These are phyloP conservation scores for Tachina lurida DNA, from an alignment of 2,888 invertebrate genomes.

Conservation along the genomic window DNA sequence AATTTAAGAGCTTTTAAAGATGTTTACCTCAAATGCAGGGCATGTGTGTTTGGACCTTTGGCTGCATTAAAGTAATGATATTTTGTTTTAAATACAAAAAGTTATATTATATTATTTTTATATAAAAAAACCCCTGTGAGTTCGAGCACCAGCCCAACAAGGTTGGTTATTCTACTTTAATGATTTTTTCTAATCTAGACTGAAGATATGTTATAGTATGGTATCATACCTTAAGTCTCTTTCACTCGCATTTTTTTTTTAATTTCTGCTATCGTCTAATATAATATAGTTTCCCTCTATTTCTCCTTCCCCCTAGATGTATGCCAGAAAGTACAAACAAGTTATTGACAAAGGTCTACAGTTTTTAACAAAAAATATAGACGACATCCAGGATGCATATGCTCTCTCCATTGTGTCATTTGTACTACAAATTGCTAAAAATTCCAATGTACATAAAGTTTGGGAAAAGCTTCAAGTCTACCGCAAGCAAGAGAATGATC, in stretches of 20 bases:
- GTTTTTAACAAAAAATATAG: constrained; percentile 88
- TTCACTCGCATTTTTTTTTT: background rate
- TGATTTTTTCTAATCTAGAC: too few relatives aligned
- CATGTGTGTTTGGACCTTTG: too few relatives aligned
- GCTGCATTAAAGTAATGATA: too few relatives aligned
- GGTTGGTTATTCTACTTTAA: too few relatives aligned
- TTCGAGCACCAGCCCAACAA: too few relatives aligned
- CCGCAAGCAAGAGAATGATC: constrained; percentile 82
- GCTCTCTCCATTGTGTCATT: constrained; percentile 90
- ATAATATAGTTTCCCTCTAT: background rate
- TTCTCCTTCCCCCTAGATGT: constrained; percentile 74
- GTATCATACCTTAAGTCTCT: too few relatives aligned
- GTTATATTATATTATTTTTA: too few relatives aligned
- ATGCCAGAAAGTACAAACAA: constrained; percentile 84
- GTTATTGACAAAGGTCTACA: constrained; percentile 90
- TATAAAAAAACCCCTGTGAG: too few relatives aligned
- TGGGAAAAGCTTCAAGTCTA: constrained; percentile 84
- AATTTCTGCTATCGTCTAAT: background rate
- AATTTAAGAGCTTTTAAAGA: too few relatives aligned
- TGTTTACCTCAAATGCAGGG: too few relatives aligned
- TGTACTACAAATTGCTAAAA: constrained; percentile 89
- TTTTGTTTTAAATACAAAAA: too few relatives aligned
- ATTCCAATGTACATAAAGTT: constrained; percentile 87
- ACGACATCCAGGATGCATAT: constrained; percentile 87
- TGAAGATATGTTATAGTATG: too few relatives aligned